Evolutionary conservation across 2,797 vertebrate species (phyloP).

Genomic region (Periophthalmus magnuspinnatus): DNA sequence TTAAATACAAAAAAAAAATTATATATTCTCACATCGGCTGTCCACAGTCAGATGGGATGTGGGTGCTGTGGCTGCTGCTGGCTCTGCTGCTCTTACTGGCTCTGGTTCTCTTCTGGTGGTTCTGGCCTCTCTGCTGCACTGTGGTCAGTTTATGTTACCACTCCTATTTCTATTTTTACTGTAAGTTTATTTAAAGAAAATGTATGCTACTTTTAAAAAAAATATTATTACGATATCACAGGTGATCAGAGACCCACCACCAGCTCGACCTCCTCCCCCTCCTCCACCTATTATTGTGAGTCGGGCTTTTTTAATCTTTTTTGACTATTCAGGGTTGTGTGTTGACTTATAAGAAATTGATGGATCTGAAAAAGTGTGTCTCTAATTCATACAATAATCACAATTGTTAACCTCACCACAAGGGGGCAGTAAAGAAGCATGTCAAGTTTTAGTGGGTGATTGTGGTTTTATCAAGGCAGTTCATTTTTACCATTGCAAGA

Average conservation of each 20-base stretch:
- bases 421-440: not conserved
- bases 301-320: not conserved
- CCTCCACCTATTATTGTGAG: slow-evolving; percentile 67
- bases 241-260: slow-evolving; percentile 80
- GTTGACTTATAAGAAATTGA: not conserved
- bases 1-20: not conserved
- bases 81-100: slow-evolving; percentile 82
- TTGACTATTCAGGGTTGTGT: not conserved
- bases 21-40: not conserved
- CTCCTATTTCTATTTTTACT: not conserved
- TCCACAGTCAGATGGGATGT: slow-evolving; percentile 82
- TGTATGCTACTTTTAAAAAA: too few species aligned
- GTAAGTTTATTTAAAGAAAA: too few species aligned
- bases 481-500: too few species aligned
- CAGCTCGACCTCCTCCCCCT: slow-evolving; percentile 71
- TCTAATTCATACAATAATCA: not conserved
- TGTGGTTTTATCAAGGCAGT: not conserved
- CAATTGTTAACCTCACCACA: not conserved
- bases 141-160: slow-evolving; percentile 83
- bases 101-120: slow-evolving; percentile 80
- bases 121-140: slow-evolving; percentile 97
- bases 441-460: not conserved
- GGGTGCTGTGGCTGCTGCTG: slow-evolving; percentile 84
- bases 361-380: not conserved
- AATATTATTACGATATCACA: too few species aligned